Evolutionary conservation across 2,888 invertebrate species (phyloP).

Genomic region (Patella depressa): DNA sequence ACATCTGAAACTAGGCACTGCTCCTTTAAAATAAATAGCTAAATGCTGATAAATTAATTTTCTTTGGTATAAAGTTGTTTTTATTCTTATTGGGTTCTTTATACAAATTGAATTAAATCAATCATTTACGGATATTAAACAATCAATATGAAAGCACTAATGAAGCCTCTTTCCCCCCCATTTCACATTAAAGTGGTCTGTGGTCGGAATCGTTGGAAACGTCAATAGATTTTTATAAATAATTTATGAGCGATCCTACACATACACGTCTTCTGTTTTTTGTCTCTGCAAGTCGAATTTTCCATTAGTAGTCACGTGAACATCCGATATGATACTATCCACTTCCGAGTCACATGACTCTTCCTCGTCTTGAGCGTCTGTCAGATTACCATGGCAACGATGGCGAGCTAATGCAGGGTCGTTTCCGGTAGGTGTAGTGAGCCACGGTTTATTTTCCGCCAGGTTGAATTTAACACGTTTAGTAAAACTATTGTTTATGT

Average conservation of each 20-base stretch:
- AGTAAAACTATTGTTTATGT: neutral
- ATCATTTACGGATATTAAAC: too few relatives aligned
- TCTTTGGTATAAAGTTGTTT: too few relatives aligned
- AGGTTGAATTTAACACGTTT: constrained; percentile 5
- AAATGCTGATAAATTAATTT: too few relatives aligned
- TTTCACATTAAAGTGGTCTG: too few relatives aligned
- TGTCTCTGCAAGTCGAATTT: neutral
- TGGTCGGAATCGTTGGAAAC: too few relatives aligned
- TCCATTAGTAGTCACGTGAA: neutral
- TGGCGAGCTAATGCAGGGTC: neutral
- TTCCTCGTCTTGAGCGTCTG: neutral
- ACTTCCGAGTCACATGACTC: constrained; percentile 6
- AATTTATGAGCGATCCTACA: neutral
- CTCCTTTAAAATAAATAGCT: too few relatives aligned
- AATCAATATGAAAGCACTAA: too few relatives aligned
- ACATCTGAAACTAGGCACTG: too few relatives aligned
- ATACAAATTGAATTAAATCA: too few relatives aligned
- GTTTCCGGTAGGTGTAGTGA: neutral
- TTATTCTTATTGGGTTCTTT: too few relatives aligned
- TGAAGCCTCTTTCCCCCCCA: too few relatives aligned
- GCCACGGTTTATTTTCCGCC: neutral
- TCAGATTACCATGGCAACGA: neutral
- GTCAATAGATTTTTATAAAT: too few relatives aligned
- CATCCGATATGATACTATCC: constrained; percentile 10
- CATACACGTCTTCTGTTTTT: neutral